These are phyloP conservation scores for Whitmania pigra DNA, from an alignment of 1,140 invertebrate species.

Conservation along the genomic window DNA sequence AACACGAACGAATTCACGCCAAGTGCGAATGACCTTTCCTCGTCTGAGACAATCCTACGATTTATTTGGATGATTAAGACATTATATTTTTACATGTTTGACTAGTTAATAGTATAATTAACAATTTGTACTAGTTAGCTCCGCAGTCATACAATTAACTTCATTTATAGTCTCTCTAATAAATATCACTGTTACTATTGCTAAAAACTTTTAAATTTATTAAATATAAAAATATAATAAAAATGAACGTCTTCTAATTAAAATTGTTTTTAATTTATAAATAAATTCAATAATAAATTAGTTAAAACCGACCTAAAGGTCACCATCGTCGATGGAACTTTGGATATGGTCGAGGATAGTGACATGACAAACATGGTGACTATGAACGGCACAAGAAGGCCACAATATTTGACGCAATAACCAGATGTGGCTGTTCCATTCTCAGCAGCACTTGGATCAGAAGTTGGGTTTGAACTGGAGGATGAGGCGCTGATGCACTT, in stretches of 20 bases:
- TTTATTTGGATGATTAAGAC: neutral
- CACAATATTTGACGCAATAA: conserved; percentile 2
- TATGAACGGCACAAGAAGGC: neutral
- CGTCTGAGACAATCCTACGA: conserved; percentile 17
- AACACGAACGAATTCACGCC: conserved; percentile 16
- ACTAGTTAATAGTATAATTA: too few relatives aligned
- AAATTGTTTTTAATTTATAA: neutral
- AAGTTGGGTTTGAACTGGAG: neutral
- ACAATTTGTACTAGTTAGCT: too few relatives aligned
- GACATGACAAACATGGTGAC: conserved; percentile 11
- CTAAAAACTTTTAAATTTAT: too few relatives aligned
- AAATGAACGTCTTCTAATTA: too few relatives aligned
- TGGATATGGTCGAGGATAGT: neutral
- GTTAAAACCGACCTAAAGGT: conserved; percentile 7
- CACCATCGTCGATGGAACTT: conserved; percentile 17
- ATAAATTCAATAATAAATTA: neutral
- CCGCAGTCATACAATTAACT: too few relatives aligned
- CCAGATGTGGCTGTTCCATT: conserved; percentile 12
- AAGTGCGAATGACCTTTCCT: conserved; percentile 19
- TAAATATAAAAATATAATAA: too few relatives aligned
- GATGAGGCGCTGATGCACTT: conserved; percentile 9
- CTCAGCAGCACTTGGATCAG: neutral
- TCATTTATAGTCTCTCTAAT: too few relatives aligned
- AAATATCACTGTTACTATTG: too few relatives aligned
- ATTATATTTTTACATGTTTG: too few relatives aligned